phyloP scores from a whole-genome alignment of 1,140 invertebrate genomes.

The Formica exsecta region DNA sequence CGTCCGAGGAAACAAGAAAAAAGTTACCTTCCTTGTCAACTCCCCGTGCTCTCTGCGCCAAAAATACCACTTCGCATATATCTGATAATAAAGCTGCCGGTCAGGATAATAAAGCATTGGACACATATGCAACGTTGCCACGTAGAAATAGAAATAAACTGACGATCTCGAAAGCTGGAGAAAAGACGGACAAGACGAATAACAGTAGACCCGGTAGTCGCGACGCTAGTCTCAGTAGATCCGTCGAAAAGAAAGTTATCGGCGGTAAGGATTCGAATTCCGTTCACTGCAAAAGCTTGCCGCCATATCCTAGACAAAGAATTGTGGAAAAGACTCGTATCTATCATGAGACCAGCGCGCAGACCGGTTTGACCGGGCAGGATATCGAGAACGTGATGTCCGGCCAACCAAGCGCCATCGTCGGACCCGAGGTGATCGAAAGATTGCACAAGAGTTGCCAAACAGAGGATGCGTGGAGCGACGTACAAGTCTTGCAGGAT shows the following conservation, averaged over 20 bases:
- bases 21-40: conserved; percentile 87
- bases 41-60: conserved; percentile 49
- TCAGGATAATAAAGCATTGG: conserved; percentile 87
- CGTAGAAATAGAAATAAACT: conserved; percentile 87
- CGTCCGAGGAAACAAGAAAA: conserved; percentile 89
- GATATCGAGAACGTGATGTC: conserved; percentile 91
- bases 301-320: conserved; percentile 87
- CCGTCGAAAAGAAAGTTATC: conserved; percentile 79
- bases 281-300: conserved; percentile 85
- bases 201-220: conserved; percentile 71
- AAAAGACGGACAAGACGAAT: conserved; percentile 76
- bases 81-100: conserved; percentile 81
- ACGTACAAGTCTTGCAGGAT: conserved; percentile 88
- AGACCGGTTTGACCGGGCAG: conserved; percentile 90
- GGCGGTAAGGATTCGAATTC: conserved; percentile 82
- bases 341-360: conserved; percentile 92
- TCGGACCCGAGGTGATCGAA: conserved; percentile 85
- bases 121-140: conserved; percentile 92
- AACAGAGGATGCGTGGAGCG: conserved; percentile 89
- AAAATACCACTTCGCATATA: conserved; percentile 69
- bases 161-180: conserved; percentile 84
- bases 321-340: conserved; percentile 88
- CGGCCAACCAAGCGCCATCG: conserved; percentile 86
- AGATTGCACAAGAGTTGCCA: conserved; percentile 88
- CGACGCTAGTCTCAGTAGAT: conserved; percentile 76